Conservation (phyloP, 2,113 vertebrate genomes). For the Crotophaga sulcirostris region DNA sequence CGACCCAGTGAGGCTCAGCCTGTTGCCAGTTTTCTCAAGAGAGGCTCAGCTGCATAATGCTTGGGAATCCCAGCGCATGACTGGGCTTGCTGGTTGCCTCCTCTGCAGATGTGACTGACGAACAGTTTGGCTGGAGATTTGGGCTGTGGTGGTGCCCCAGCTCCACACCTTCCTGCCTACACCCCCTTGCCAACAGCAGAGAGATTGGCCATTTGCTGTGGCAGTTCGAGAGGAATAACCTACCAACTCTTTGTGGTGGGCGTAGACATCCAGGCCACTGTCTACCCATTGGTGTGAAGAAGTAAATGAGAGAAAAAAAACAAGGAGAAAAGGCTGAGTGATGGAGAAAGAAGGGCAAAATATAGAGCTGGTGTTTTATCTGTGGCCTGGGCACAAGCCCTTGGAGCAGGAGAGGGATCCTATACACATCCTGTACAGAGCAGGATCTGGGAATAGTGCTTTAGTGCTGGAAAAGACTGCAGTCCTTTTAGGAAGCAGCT, state of each 20-base stretch:
- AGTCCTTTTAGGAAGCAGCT: neutral
- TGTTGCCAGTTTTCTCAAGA: neutral
- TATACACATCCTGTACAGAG: neutral
- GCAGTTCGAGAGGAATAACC: neutral
- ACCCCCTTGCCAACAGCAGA: neutral
- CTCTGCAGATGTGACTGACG: neutral
- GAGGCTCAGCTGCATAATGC: neutral
- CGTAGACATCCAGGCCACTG: neutral
- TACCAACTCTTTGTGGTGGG: neutral
- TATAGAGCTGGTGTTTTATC: neutral
- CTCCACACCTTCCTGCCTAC: neutral
- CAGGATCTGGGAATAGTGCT: neutral
- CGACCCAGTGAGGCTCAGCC: neutral
- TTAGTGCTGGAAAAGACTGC: neutral
- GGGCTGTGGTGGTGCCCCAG: neutral
- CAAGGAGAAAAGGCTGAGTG: neutral
- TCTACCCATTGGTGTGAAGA: neutral
- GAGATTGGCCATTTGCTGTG: neutral
- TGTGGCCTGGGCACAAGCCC: neutral
- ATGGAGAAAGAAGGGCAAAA: neutral
- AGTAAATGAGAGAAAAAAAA: neutral
- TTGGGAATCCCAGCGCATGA: constrained; percentile 4
- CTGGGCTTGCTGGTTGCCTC: neutral
- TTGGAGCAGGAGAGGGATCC: neutral
- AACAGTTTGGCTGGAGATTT: neutral